These are phyloP conservation scores for Zaprionus inermis DNA, from an alignment of 1,140 invertebrate species.

Conservation along the genomic window DNA sequence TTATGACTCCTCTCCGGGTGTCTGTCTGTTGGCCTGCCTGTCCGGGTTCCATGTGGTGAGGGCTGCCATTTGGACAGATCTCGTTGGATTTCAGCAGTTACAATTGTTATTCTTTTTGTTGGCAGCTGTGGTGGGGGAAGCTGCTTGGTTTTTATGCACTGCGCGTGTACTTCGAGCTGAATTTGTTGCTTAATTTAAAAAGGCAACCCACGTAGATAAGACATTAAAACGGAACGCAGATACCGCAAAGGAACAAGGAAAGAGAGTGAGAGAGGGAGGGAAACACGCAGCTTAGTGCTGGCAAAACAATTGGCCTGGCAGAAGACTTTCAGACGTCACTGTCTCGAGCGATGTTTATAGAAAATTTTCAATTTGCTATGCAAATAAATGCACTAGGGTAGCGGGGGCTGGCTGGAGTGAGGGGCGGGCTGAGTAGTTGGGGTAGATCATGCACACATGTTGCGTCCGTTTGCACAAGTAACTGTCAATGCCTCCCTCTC, in stretches of 20 bases:
- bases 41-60: conserved; percentile 4
- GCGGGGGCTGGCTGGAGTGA: not conserved
- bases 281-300: conserved; percentile 18
- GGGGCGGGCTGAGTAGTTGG: too few species aligned
- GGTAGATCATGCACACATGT: conserved; percentile 55
- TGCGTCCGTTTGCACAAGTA: conserved; percentile 20
- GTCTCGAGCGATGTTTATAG: conserved; percentile 35
- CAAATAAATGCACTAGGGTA: conserved; percentile 53
- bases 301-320: not conserved
- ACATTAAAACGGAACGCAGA: conserved; percentile 68
- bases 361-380: conserved; percentile 71
- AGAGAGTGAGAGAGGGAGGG: not conserved
- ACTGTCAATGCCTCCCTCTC: not conserved
- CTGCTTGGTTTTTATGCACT: conserved; percentile 74
- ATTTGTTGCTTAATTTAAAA: conserved; percentile 68
- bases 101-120: conserved; percentile 43
- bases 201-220: conserved; percentile 65
- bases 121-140: conserved; percentile 1
- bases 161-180: conserved; percentile 72
- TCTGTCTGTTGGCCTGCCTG: not conserved
- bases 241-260: conserved; percentile 37
- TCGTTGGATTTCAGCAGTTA: conserved; percentile 42
- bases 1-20: conserved; percentile 54
- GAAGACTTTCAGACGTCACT: conserved; percentile 26
- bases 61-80: conserved; percentile 15